A percentile compares a stretch with the other conserved stretches of the same genome.
phyloP scores from a whole-genome alignment of 1,140 invertebrate genomes.

The Aphelenchoides fujianensis region DNA sequence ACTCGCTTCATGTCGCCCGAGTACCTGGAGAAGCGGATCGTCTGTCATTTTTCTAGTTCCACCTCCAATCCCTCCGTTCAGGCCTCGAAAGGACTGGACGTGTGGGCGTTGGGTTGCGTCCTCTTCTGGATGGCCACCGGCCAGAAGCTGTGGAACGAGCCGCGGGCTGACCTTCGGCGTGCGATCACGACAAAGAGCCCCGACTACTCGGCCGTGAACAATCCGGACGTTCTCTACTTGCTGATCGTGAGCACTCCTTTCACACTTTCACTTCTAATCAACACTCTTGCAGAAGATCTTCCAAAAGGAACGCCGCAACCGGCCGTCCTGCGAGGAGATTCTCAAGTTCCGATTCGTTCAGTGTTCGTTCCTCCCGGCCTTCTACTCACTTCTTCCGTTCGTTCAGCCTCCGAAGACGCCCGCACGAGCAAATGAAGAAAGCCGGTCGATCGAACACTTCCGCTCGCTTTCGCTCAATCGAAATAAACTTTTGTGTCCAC shows the following conservation, averaged over 20 bases:
- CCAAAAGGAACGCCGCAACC: background rate
- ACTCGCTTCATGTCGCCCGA: conserved; percentile 5
- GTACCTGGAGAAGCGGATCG: conserved; percentile 3
- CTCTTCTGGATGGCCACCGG: conserved; percentile 11
- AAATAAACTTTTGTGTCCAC: too few species aligned
- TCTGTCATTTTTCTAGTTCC: conserved; percentile 6
- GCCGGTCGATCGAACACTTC: background rate
- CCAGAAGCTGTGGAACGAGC: conserved; percentile 12
- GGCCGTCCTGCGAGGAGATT: background rate
- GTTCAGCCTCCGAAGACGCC: background rate
- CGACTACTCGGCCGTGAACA: conserved; percentile 1
- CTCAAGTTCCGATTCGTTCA: background rate
- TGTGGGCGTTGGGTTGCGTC: conserved; percentile 10
- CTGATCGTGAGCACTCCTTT: too few species aligned
- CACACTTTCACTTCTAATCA: too few species aligned
- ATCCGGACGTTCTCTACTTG: too few species aligned
- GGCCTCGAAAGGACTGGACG: conserved; percentile 10
- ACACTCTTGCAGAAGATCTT: background rate
- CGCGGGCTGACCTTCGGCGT: background rate
- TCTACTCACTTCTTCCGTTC: too few species aligned
- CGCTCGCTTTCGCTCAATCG: background rate
- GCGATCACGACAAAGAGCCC: background rate
- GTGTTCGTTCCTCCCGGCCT: too few species aligned
- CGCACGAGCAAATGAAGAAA: background rate
- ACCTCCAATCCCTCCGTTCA: too few species aligned